Base-by-base conservation (phyloP, 1,140 invertebrate species). In the Papilio helenus region DNA sequence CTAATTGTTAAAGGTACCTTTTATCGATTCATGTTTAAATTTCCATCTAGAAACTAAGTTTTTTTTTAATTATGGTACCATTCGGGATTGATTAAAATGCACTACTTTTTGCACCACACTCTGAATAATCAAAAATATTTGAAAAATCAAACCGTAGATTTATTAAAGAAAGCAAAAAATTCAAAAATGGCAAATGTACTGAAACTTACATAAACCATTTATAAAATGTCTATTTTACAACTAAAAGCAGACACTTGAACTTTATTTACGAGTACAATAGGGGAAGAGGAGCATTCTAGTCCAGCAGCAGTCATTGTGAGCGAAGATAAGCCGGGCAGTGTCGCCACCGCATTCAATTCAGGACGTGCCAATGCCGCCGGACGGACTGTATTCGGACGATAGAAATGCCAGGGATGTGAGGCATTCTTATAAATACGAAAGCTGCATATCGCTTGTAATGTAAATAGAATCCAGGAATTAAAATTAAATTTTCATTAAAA, bases 251-350 rank as follows among this genome's bases (percentile, higher is more conserved):
- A 68, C 61, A 42, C 71, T 72, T 72, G 34, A 42, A 72, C 39
- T 72, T 18, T 72, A 72, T 72, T 72, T 72, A 44, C 16, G 34
- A 72, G 10, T 18, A 72, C 39, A 72, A 72, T 42, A 3, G 71
- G 18, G 14, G 34, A 34, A 72, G n/a, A 16, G 16, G 68, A 12
- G 71, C 71, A 72, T 72, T 42, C 71, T 72, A 39, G 71, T 44
- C 39, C 34, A 16, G 44, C 68, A 42, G 68, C 71, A 72, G 39
- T 72, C 34, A 72, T 72, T 72, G 71, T 72, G 34, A 72, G 71
- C 7, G 16, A 72, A 72, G 71, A 72, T 72, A 72, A 72, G 71
- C 71, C 71, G 71, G n/a, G 29, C 71, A 23, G 34, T 72, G 71
- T 44, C 71, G 71, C 39, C 71, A 20, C 18, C 34, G 71, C 71